Conservation (phyloP, 2,113 vertebrate genomes). For the Atlantisia rogersi region DNA sequence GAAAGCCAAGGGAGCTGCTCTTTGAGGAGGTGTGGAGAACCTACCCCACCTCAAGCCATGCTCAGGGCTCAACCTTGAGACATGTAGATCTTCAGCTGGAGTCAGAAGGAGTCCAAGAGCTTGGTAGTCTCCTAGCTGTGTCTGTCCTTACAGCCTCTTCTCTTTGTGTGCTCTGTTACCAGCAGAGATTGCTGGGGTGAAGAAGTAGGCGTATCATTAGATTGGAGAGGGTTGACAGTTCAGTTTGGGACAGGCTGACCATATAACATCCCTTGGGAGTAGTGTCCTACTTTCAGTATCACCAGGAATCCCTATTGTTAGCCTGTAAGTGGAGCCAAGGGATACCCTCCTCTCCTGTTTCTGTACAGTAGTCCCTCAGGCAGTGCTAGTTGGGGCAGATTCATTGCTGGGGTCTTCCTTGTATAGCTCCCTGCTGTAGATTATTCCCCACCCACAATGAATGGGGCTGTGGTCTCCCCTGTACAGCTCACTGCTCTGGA, state of each 20-base stretch:
- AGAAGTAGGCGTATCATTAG: not conserved
- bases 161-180: slow-evolving; percentile 9
- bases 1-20: not conserved
- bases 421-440: slow-evolving; percentile 48
- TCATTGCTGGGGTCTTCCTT: slow-evolving; percentile 63
- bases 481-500: slow-evolving; percentile 62
- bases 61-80: not conserved
- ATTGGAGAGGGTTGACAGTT: slow-evolving; percentile 29
- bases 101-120: not conserved
- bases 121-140: not conserved
- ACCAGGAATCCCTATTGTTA: slow-evolving; percentile 68
- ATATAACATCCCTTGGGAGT: slow-evolving; percentile 37
- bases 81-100: not conserved
- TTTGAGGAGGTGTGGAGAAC: not conserved
- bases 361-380: slow-evolving; percentile 36
- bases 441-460: slow-evolving; percentile 67
- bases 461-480: slow-evolving; percentile 70
- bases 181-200: not conserved
- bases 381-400: not conserved
- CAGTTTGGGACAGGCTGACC: slow-evolving; percentile 67
- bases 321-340: slow-evolving; percentile 53
- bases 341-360: slow-evolving; percentile 35
- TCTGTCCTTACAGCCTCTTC: not conserved
- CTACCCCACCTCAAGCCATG: not conserved
- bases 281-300: slow-evolving; percentile 67